Percentiles rank a stretch among this genome's conserved stretches.
phyloP scores from a whole-genome alignment of 2,888 invertebrate species.

The Drosophila birchii region DNA sequence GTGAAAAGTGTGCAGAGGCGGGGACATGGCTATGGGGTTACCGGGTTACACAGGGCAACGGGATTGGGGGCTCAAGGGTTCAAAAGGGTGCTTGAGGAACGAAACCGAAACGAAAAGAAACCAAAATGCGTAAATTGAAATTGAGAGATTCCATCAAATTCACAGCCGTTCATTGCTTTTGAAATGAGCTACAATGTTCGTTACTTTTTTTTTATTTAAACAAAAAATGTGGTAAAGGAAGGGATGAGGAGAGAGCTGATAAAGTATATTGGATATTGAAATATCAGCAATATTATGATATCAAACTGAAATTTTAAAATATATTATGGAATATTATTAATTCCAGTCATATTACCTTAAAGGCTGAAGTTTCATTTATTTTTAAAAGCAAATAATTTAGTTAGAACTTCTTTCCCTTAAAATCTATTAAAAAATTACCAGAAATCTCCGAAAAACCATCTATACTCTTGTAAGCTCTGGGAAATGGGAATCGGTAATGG shows the following conservation, averaged over 20 bases:
- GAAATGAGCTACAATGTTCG: slow-evolving; percentile 83
- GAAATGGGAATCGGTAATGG: neutral
- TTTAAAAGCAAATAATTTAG: neutral
- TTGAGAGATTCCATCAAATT: slow-evolving; percentile 79
- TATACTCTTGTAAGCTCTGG: neutral
- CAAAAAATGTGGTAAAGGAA: slow-evolving; percentile 5
- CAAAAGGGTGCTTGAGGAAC: slow-evolving; percentile 38
- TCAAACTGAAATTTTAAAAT: neutral
- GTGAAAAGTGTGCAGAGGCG: slow-evolving; percentile 33
- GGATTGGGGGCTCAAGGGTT: slow-evolving; percentile 33
- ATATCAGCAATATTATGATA: neutral
- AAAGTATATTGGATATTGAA: neutral
- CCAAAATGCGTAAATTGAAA: slow-evolving; percentile 64
- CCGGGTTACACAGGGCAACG: neutral
- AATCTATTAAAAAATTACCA: too few species aligned
- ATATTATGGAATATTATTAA: neutral
- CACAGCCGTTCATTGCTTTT: slow-evolving; percentile 84
- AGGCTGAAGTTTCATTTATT: neutral
- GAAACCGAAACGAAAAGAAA: slow-evolving; percentile 47
- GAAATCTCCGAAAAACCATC: neutral
- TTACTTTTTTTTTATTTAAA: slow-evolving; percentile 55
- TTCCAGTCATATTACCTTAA: neutral
- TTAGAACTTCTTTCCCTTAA: neutral
- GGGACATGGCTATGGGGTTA: neutral
- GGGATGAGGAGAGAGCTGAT: neutral